These are phyloP conservation scores for Pelobates fuscus DNA, from an alignment of 2,113 vertebrate genomes.

Conservation along the genomic window DNA sequence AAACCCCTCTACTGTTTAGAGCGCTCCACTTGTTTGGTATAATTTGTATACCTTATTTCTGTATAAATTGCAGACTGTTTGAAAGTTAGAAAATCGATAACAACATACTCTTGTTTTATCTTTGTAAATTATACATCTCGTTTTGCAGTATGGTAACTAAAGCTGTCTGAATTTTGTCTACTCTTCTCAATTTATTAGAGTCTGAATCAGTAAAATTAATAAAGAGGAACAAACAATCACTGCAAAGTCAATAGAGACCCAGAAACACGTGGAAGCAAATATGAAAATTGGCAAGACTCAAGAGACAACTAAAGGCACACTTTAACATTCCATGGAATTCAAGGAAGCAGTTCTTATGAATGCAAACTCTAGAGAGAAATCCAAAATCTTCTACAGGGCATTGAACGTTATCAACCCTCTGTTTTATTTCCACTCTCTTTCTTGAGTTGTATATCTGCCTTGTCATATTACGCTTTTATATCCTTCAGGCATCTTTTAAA, in stretches of 20 bases:
- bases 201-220: conserved; percentile 54
- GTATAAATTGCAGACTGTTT: too few species aligned
- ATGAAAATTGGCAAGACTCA: too few species aligned
- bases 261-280: conserved; percentile 54
- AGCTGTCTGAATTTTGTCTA: conserved; percentile 16
- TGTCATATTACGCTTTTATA: conserved; percentile 56
- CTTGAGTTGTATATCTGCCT: conserved; percentile 51
- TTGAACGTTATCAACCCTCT: conserved; percentile 58
- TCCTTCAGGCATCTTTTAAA: conserved; percentile 54
- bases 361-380: conserved; percentile 43
- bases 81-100: too few species aligned
- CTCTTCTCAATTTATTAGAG: conserved; percentile 38
- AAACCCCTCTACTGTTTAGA: too few species aligned
- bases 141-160: conserved; percentile 17
- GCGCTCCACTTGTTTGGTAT: too few species aligned
- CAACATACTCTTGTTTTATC: too few species aligned
- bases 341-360: conserved; percentile 51
- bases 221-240: conserved; percentile 45
- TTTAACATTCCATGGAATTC: too few species aligned
- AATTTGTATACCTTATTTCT: too few species aligned
- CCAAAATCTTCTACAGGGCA: conserved; percentile 43
- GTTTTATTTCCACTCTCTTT: conserved; percentile 55
- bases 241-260: conserved; percentile 57
- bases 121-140: neutral
- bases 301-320: too few species aligned